Percentiles rank a stretch among this genome's conserved stretches.
Evolutionary conservation across 2,113 vertebrate genomes (phyloP).

Genomic region (Ictidomys tridecemlineatus): DNA sequence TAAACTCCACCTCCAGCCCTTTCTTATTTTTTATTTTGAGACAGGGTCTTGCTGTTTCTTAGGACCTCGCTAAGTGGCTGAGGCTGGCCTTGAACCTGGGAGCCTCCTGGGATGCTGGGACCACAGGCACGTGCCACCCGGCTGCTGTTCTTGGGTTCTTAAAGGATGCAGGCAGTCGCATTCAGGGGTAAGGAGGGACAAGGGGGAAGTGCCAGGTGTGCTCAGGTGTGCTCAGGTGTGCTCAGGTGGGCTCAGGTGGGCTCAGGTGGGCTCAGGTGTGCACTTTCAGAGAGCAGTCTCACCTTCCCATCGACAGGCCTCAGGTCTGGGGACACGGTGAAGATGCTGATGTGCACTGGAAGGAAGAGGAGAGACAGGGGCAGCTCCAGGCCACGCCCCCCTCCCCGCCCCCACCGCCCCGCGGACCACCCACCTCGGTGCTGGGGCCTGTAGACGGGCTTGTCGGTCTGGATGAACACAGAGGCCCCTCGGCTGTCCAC

Average conservation of each 20-base stretch:
- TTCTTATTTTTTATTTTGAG: too few relatives aligned
- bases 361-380: neutral
- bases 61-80: too few relatives aligned
- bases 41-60: too few relatives aligned
- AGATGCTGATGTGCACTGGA: slow-evolving; percentile 94
- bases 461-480: slow-evolving; percentile 96
- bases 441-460: slow-evolving; percentile 94
- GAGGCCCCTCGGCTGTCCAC: slow-evolving; percentile 94
- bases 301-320: slow-evolving; percentile 93
- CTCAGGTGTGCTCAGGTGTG: too few relatives aligned
- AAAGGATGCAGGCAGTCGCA: neutral
- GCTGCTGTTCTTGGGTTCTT: too few relatives aligned
- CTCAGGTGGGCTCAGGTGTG: neutral
- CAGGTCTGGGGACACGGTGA: slow-evolving; percentile 92
- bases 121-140: too few relatives aligned
- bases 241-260: too few relatives aligned
- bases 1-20: too few relatives aligned
- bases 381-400: rapidly evolving
- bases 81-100: too few relatives aligned
- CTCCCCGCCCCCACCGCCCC: rapidly evolving
- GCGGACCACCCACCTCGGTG: slow-evolving; percentile 90
- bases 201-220: neutral
- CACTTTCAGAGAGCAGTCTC: neutral
- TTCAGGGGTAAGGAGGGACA: neutral
- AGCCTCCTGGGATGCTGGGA: too few relatives aligned